A percentile compares a stretch with the other conserved stretches of the same genome.
phyloP scores from a whole-genome alignment of 2,113 vertebrate species.

The Girardinichthys multiradiatus region DNA sequence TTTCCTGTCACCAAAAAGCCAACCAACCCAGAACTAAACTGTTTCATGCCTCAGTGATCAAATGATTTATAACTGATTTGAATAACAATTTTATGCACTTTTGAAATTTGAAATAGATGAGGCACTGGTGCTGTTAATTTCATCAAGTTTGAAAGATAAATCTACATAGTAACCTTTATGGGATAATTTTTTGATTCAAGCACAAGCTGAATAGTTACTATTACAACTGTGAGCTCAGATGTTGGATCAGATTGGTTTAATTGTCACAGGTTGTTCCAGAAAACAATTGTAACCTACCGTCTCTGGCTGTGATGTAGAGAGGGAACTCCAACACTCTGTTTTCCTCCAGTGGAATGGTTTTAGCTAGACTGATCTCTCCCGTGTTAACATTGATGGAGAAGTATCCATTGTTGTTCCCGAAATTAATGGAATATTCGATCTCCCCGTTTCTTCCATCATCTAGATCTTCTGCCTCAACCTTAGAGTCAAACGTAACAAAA shows the following conservation, averaged over 20 bases:
- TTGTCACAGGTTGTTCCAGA: not conserved
- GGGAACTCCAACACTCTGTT: conserved; percentile 70
- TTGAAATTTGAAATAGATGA: not conserved
- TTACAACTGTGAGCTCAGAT: not conserved
- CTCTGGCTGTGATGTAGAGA: conserved; percentile 78
- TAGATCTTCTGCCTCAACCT: conserved; percentile 79
- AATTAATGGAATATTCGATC: conserved; percentile 76
- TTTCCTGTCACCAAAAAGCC: not conserved
- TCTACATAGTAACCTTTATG: not conserved
- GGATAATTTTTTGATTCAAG: not conserved
- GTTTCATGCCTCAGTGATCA: not conserved
- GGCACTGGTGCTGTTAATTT: not conserved
- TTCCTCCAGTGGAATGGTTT: conserved; percentile 67
- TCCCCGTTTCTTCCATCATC: conserved; percentile 79
- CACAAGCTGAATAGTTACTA: not conserved
- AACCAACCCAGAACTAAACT: not conserved
- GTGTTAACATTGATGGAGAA: conserved; percentile 72
- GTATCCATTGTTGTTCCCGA: conserved; percentile 77
- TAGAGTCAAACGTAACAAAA: conserved; percentile 2
- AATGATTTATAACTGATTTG: not conserved
- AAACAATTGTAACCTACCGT: conserved; percentile 68
- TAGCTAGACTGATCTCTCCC: conserved; percentile 76
- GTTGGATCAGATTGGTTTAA: conserved; percentile 10
- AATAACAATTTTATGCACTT: not conserved
- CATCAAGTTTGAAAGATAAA: not conserved